phyloP scores from a whole-genome alignment of 2,113 vertebrate genomes.

The Perca flavescens region DNA sequence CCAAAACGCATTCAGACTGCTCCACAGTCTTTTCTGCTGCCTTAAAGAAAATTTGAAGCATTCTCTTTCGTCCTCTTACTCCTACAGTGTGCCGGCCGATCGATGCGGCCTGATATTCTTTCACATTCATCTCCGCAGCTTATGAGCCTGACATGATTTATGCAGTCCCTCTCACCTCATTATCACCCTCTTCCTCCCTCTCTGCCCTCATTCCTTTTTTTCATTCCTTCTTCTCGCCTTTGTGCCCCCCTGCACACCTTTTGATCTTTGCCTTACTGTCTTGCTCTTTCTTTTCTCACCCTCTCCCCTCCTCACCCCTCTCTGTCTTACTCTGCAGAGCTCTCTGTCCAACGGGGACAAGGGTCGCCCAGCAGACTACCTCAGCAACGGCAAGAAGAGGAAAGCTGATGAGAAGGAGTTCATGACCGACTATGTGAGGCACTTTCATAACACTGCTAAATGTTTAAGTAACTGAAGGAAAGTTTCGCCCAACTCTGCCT shows the following conservation, averaged over 20 bases:
- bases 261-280: conserved; percentile 13
- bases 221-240: conserved; percentile 28
- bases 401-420: conserved; percentile 95
- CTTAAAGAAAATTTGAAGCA: conserved; percentile 38
- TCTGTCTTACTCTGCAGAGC: conserved; percentile 72
- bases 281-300: conserved; percentile 25
- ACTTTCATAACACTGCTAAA: conserved; percentile 42
- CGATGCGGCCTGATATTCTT: conserved; percentile 67
- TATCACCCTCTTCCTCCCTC: conserved; percentile 66
- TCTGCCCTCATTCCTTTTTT: conserved; percentile 26
- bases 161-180: conserved; percentile 78
- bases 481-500: conserved; percentile 30
- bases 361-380: conserved; percentile 89
- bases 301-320: neutral
- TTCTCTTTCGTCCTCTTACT: conserved; percentile 46
- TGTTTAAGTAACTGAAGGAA: conserved; percentile 48
- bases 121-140: conserved; percentile 71
- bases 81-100: conserved; percentile 44
- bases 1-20: neutral
- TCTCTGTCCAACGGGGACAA: conserved; percentile 89
- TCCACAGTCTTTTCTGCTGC: conserved; percentile 13
- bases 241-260: conserved; percentile 41
- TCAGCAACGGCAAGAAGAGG: conserved; percentile 93
- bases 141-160: conserved; percentile 74
- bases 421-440: conserved; percentile 89